A percentile compares a stretch with the other conserved stretches of the same genome.
Conservation (phyloP, 2,797 vertebrate species). For the Linurgus olivaceus region DNA sequence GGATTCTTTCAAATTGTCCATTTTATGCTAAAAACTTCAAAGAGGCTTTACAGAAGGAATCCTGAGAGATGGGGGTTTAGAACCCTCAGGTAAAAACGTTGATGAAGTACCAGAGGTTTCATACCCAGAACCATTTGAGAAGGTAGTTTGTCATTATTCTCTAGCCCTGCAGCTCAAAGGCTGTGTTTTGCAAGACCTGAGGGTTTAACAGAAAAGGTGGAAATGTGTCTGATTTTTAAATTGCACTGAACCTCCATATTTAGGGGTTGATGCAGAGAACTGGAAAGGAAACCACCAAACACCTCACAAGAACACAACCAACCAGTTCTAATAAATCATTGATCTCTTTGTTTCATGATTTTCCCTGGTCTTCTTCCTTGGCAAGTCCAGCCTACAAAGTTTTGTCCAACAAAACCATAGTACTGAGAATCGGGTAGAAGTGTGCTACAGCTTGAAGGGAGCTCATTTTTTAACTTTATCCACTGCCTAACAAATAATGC, state of each 20-base stretch:
- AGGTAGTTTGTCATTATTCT: neutral
- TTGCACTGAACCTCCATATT: neutral
- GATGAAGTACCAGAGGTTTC: neutral
- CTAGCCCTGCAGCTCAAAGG: neutral
- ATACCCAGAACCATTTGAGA: neutral
- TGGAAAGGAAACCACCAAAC: neutral
- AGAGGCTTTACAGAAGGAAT: neutral
- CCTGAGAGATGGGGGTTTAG: neutral
- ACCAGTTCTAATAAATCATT: neutral
- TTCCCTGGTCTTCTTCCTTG: neutral
- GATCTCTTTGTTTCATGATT: neutral
- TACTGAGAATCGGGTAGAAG: neutral
- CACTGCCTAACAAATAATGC: neutral
- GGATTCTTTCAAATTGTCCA: neutral
- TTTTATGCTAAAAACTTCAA: neutral
- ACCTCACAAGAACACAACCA: neutral
- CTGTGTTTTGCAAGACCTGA: neutral
- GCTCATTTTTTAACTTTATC: neutral
- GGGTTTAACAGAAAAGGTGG: neutral
- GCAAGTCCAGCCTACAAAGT: neutral
- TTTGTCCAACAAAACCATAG: neutral
- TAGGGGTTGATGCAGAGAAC: neutral
- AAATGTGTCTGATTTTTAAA: neutral
- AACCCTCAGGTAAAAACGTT: neutral
- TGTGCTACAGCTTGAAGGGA: neutral